Evolutionary conservation across 2,888 invertebrate species (phyloP).

Genomic region (Diabrotica balteata): DNA sequence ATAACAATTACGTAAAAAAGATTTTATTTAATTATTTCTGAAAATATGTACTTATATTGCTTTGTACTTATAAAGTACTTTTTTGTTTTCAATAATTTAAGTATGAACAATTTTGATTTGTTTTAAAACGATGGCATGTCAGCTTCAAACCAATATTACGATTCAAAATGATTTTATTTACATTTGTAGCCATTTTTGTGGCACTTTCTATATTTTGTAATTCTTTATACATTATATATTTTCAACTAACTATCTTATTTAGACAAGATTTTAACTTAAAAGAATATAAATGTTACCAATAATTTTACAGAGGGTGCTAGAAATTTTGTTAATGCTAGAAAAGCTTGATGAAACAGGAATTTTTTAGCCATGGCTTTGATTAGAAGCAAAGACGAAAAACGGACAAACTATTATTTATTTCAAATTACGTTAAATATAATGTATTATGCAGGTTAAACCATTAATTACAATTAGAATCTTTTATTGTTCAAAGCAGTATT

Average conservation of each 20-base stretch:
- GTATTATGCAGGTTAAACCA: too few relatives aligned
- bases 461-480: too few relatives aligned
- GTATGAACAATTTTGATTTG: background rate
- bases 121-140: conserved; percentile 7
- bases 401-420: too few relatives aligned
- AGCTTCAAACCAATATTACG: conserved; percentile 9
- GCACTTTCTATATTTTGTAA: conserved; percentile 9
- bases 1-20: too few relatives aligned
- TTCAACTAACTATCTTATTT: background rate
- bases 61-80: background rate
- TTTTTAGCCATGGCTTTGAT: too few relatives aligned
- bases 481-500: too few relatives aligned
- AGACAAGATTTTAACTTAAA: conserved; percentile 1
- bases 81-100: background rate
- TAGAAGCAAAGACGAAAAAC: too few relatives aligned
- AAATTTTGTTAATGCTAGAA: too few relatives aligned
- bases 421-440: too few relatives aligned
- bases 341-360: too few relatives aligned
- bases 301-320: background rate
- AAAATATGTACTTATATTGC: background rate
- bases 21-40: too few relatives aligned
- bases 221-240: conserved; percentile 14
- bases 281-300: conserved; percentile 7
- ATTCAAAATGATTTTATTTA: background rate
- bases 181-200: background rate